A percentile compares a stretch with the other conserved stretches of the same genome.
phyloP scores from a whole-genome alignment of 1,140 invertebrate species.

The Lanistes nyassanus region DNA sequence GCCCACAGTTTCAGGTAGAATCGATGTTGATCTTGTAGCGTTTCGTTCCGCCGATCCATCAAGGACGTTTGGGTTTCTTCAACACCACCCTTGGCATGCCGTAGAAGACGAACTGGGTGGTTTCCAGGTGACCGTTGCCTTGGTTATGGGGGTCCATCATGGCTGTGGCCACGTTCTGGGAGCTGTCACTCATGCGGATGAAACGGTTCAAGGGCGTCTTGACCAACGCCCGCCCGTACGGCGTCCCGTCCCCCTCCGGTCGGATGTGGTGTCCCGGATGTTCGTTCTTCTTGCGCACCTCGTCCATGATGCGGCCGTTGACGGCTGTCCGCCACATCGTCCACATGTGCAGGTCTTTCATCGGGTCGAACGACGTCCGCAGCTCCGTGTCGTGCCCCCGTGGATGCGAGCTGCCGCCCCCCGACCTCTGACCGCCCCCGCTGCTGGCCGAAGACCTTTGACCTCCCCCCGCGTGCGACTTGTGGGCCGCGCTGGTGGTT shows the following conservation, averaged over 20 bases:
- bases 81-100: slow-evolving; percentile 35
- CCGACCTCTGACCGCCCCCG: neutral
- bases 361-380: slow-evolving; percentile 37
- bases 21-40: no score
- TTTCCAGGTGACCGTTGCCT: slow-evolving; percentile 21
- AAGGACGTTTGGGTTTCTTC: slow-evolving; percentile 15
- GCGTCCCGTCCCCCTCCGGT: neutral
- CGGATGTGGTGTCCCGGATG: neutral
- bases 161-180: slow-evolving; percentile 2
- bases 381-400: slow-evolving; percentile 1
- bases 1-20: no score
- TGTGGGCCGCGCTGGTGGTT: neutral
- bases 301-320: slow-evolving; percentile 38
- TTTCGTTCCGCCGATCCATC: no score
- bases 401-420: neutral
- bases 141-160: slow-evolving; percentile 18
- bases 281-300: slow-evolving; percentile 21
- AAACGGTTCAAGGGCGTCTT: slow-evolving; percentile 30
- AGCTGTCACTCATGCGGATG: slow-evolving; percentile 28
- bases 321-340: slow-evolving; percentile 43
- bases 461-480: neutral
- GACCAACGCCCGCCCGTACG: slow-evolving; percentile 28
- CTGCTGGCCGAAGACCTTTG: neutral
- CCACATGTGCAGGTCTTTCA: slow-evolving; percentile 42
- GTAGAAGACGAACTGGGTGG: slow-evolving; percentile 36